phyloP scores from a whole-genome alignment of 2,888 invertebrate species.

The Xanthorhoe designata region DNA sequence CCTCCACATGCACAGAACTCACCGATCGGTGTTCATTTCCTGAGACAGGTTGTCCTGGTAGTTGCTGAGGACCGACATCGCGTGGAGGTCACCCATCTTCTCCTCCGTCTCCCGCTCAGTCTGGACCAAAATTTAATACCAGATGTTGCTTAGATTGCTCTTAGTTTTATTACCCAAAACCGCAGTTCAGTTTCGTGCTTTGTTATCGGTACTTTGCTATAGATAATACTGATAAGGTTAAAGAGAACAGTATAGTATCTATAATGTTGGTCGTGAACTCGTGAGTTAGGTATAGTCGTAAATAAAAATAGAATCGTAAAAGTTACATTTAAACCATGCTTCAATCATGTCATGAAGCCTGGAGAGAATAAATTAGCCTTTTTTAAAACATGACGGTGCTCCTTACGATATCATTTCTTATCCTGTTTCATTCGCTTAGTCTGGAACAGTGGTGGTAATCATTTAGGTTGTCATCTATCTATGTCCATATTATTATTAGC shows the following conservation, averaged over 20 bases:
- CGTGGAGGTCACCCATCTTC: slow-evolving; percentile 78
- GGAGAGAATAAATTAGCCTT: not conserved
- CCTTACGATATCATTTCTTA: not conserved
- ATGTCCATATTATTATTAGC: no score
- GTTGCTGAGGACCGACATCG: slow-evolving; percentile 86
- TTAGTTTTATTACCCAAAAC: not conserved
- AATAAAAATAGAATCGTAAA: no score
- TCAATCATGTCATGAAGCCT: no score
- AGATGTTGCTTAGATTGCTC: slow-evolving; percentile 10
- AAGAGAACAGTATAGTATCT: no score
- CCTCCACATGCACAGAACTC: slow-evolving; percentile 54
- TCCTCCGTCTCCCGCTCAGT: slow-evolving; percentile 74
- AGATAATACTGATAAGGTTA: no score
- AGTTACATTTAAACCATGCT: no score
- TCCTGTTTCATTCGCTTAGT: not conserved
- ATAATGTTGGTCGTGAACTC: no score
- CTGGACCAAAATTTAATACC: slow-evolving; percentile 58
- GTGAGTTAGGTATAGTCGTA: no score
- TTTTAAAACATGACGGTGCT: not conserved
- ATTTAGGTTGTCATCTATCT: no score
- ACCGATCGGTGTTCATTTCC: slow-evolving; percentile 87
- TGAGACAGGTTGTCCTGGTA: slow-evolving; percentile 85
- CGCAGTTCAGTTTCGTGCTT: not conserved
- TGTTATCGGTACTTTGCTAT: not conserved
- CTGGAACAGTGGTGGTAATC: not conserved